Evolutionary conservation across 2,888 invertebrate genomes (phyloP), one percentile per base, ranked within the genome.

Genomic region (Melitaea athalia): DNA sequence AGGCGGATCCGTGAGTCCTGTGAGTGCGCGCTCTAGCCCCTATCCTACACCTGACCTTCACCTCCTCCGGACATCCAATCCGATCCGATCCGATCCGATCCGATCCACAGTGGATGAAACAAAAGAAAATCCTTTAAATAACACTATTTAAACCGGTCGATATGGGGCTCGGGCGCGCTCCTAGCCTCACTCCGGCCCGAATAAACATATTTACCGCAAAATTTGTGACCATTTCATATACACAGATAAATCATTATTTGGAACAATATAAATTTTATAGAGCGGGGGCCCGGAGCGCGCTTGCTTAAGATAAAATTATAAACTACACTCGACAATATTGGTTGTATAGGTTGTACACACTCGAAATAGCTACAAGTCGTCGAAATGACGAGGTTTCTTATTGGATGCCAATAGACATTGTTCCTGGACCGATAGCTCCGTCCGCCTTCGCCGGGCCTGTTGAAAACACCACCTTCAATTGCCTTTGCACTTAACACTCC

Each of bases 91-190:
- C 87, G n/a, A n/a, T n/a, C n/a, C n/a, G 90, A 80, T 83, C 88
- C 87, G 88, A 91, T 91, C 92, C 92, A 92, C 88, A 92, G 92
- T 82, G 91, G 92, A 92, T 92, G 92, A 91, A 92, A 92, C 92
- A 92, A 92, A 92, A 92, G 90, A 92, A 89, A 91, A 88, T 85
- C 79, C 80, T 82, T 89, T 92, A 91, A 87, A 86, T 89, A 83
- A 87, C 84, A 81, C 64, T 78, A 33, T 71, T 66, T 63, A 52
- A 57, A 47, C 45, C 60, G 52, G 17, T 67, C 33, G 38, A 33
- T 38, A 14, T 11, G 11, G 45, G 45, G 45, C 14, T 11, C 14
- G 45, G 12, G 45, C 45, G 11, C 45, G 45, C 11, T 14, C 11
- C 45, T 8, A 14, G 14, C 45, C 45, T 14, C 2, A 14, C 45